Evolutionary conservation across 2,797 vertebrate genomes (phyloP).

Genomic region (Hemitrygon akajei): DNA sequence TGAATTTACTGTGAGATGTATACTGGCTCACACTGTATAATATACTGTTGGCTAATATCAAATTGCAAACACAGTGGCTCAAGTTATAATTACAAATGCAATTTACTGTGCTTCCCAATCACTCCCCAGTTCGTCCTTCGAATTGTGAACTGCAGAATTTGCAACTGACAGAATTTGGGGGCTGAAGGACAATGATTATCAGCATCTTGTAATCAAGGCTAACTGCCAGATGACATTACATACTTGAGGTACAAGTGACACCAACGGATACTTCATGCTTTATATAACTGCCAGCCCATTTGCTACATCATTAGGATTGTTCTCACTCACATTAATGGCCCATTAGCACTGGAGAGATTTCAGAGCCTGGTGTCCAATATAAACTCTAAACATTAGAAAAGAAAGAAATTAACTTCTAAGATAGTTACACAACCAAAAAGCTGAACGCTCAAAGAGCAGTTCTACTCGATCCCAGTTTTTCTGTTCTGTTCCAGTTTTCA

Average conservation of each 20-base stretch:
- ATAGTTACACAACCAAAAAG: not conserved
- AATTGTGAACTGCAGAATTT: not conserved
- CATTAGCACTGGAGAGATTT: not conserved
- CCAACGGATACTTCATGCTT: not conserved
- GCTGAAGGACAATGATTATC: not conserved
- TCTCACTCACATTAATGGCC: not conserved
- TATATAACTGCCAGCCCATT: not conserved
- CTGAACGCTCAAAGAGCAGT: not conserved
- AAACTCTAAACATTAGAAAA: not conserved
- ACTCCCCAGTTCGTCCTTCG: not conserved
- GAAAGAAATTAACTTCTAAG: not conserved
- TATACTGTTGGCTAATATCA: too few relatives aligned
- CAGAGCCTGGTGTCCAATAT: not conserved
- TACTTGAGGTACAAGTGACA: not conserved
- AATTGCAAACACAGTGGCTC: too few relatives aligned
- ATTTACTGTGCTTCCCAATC: too few relatives aligned
- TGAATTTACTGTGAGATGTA: too few relatives aligned
- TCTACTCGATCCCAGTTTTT: not conserved
- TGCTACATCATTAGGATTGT: not conserved
- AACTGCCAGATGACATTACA: not conserved
- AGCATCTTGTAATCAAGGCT: not conserved
- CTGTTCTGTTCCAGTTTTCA: too few relatives aligned
- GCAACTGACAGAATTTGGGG: not conserved
- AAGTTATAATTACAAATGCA: too few relatives aligned
- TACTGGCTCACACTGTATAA: too few relatives aligned